Percentiles rank a stretch among this genome's conserved stretches.
phyloP scores from a whole-genome alignment of 2,797 vertebrate genomes.

The Synanceia verrucosa region DNA sequence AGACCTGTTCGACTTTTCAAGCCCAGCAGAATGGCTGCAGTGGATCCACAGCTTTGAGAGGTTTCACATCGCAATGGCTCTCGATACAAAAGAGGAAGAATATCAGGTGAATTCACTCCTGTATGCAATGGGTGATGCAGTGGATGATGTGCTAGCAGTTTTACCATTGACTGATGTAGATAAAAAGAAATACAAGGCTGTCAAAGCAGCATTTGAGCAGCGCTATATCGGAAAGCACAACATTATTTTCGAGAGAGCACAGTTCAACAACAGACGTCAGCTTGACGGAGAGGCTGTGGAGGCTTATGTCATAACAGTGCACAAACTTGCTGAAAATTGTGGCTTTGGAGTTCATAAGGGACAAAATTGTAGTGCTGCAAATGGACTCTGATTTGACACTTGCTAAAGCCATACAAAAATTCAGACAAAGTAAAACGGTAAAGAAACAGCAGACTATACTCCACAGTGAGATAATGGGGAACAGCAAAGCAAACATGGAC shows the following conservation, averaged over 20 bases:
- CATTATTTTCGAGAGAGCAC: constrained; percentile 38
- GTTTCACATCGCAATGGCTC: too few species aligned
- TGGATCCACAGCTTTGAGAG: too few species aligned
- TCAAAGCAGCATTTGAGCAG: constrained; percentile 34
- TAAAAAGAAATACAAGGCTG: constrained; percentile 36
- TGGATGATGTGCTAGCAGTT: constrained; percentile 36
- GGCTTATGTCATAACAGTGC: constrained; percentile 11
- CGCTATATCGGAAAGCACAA: constrained; percentile 18
- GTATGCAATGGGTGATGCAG: constrained; percentile 31
- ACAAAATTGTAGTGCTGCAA: background rate
- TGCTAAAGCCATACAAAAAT: background rate
- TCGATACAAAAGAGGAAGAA: background rate
- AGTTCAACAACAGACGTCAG: constrained; percentile 30
- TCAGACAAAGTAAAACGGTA: background rate
- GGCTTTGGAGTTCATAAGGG: constrained; percentile 1
- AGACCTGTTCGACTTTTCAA: too few species aligned
- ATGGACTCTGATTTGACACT: background rate
- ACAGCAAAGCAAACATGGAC: background rate
- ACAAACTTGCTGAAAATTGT: constrained; percentile 6
- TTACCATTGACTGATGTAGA: constrained; percentile 11
- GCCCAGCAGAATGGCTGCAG: too few species aligned
- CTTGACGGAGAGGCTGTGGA: constrained; percentile 18
- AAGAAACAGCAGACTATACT: constrained; percentile 2
- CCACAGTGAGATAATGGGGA: background rate
- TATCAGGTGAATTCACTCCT: constrained; percentile 40